Conservation (phyloP, 2,797 vertebrate genomes). For the Chiloscyllium punctatum region DNA sequence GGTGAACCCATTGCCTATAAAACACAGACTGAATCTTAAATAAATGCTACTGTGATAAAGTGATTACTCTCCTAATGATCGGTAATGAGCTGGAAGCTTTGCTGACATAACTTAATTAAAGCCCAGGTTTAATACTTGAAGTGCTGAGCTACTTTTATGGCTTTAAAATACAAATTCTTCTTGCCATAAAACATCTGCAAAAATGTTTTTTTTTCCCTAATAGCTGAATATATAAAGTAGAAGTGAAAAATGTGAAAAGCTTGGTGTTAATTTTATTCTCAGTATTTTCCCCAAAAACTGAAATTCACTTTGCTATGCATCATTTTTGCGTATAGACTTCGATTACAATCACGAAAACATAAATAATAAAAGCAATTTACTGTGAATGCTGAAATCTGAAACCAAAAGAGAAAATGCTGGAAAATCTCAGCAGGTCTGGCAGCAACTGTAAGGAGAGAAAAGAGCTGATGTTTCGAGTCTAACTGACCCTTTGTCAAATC, state of each 20-base stretch:
- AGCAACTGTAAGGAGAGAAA: too few species aligned
- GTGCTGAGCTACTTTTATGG: background rate
- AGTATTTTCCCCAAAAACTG: background rate
- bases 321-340: background rate
- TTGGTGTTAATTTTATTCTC: background rate
- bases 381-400: too few species aligned
- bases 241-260: background rate
- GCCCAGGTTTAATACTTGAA: background rate
- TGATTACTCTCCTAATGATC: slow-evolving; percentile 9
- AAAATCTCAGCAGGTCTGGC: too few species aligned
- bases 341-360: background rate
- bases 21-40: background rate
- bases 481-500: too few species aligned
- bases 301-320: background rate
- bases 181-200: background rate
- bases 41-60: background rate
- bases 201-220: background rate
- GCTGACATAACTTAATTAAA: slow-evolving; percentile 10
- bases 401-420: too few species aligned
- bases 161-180: slow-evolving; percentile 23
- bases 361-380: too few species aligned
- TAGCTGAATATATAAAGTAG: background rate
- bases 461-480: too few species aligned
- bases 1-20: background rate
- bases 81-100: slow-evolving; percentile 6